Evolutionary conservation across 2,888 invertebrate species (phyloP).

Genomic region (Stenurella melanura): DNA sequence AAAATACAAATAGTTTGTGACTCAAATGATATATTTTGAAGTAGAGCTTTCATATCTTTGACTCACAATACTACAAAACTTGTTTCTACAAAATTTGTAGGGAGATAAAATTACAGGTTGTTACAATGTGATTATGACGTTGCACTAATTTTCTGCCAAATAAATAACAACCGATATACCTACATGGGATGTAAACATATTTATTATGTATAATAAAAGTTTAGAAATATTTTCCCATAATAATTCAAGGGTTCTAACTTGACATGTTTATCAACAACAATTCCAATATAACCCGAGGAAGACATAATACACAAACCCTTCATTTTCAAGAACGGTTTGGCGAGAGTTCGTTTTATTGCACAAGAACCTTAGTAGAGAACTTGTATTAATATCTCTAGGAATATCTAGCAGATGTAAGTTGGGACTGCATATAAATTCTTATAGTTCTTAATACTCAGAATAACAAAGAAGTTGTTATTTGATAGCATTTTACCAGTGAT

Average conservation of each 20-base stretch:
- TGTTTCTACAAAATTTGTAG: constrained; percentile 3
- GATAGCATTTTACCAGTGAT: no score
- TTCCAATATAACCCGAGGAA: constrained; percentile 41
- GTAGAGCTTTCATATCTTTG: neutral
- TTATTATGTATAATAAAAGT: constrained; percentile 56
- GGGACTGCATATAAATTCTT: constrained; percentile 46
- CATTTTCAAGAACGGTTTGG: constrained; percentile 45
- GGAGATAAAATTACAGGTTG: constrained; percentile 39
- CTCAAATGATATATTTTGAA: neutral
- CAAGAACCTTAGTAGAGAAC: constrained; percentile 44
- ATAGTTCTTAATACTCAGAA: neutral
- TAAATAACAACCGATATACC: constrained; percentile 47
- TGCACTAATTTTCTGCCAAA: constrained; percentile 61
- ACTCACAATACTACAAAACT: neutral
- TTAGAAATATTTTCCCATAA: constrained; percentile 52
- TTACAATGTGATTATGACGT: constrained; percentile 44
- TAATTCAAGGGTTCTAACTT: constrained; percentile 51
- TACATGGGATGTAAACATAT: constrained; percentile 56
- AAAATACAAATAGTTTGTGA: neutral
- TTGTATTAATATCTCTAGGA: constrained; percentile 33
- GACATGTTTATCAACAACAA: constrained; percentile 64
- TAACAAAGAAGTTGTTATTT: neutral
- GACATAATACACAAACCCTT: constrained; percentile 51
- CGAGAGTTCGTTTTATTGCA: constrained; percentile 50
- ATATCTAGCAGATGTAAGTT: constrained; percentile 37